phyloP scores from a whole-genome alignment of 2,888 invertebrate genomes.

The Xanthia icteritia region DNA sequence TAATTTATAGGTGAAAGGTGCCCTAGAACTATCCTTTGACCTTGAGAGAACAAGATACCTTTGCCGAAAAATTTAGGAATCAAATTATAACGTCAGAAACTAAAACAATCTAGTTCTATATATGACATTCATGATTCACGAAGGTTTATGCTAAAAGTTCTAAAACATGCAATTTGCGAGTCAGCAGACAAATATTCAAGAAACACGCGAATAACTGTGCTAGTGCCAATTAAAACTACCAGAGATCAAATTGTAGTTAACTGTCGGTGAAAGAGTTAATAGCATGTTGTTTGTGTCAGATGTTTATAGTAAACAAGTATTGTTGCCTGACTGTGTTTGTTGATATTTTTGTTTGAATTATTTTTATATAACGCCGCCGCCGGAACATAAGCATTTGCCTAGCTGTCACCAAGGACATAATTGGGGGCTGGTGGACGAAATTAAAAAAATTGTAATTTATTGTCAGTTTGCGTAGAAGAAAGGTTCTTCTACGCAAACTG shows the following conservation, averaged over 20 bases:
- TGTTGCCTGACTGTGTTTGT: conserved; percentile 20
- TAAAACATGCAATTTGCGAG: conserved; percentile 35
- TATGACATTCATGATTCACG: conserved; percentile 16
- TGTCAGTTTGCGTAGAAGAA: background rate
- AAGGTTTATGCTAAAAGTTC: conserved; percentile 28
- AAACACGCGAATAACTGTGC: conserved; percentile 44
- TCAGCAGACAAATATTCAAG: conserved; percentile 31
- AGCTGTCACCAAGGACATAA: background rate
- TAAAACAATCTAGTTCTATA: background rate
- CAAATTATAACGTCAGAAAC: background rate
- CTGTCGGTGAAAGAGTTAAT: conserved; percentile 40
- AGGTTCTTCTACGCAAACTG: background rate
- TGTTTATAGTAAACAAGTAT: conserved; percentile 40
- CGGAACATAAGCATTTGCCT: background rate
- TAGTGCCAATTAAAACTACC: conserved; percentile 28
- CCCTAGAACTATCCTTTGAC: background rate
- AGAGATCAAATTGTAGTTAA: conserved; percentile 40
- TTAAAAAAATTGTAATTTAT: too few relatives aligned
- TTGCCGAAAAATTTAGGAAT: background rate
- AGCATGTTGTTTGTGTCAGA: conserved; percentile 36
- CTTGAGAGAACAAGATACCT: background rate
- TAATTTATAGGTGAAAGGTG: background rate
- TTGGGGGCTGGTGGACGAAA: background rate
- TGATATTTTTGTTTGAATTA: background rate
- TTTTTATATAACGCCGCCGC: background rate